Base-by-base conservation (phyloP, 2,797 vertebrate genomes). In the Nyctalus aviator region DNA sequence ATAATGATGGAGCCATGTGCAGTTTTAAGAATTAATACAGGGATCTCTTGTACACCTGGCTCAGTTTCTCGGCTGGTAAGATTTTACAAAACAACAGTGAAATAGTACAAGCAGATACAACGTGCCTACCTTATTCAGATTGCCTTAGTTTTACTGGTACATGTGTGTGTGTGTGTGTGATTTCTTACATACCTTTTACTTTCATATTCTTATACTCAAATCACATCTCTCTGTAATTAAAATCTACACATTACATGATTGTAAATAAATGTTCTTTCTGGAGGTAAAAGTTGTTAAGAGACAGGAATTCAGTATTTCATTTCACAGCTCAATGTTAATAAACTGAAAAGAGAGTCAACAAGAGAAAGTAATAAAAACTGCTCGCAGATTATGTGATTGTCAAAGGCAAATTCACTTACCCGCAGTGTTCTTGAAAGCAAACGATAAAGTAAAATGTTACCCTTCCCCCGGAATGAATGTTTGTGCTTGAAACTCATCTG, bases 381-480 rank as follows among this genome's bases (percentile, higher is more conserved):
- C 37, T 91, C 57, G 78, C 2, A 94, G 53, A 53, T 93, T 93
- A 84, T 30, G 64, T 88, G 83, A 78, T 86, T 59, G 68, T 95
- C 73, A 97, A 93, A 93, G 59, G 55, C 92, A 97, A 95, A 48
- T 21, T 27, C 69, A 88, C 96, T 95, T 93, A 91, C 94, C 87
- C 97, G 62, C 57, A 97, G 83, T 73, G 93, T 72, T 94, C 88
- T 98, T 93, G 62, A 71, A 97, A 97, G 73, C 48, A 93, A 98
- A 97, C 88, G 6, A 23, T 41, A 95, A 97, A 95, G 2, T 96
- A 92, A 90, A 79, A 94, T 71, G 87, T 97, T 93, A 94, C 3
- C 66, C 89, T 90, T 90, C 69, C 59, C 86, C 41, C 41, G 81
- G 71, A 94, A 96, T 96, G 79, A 95, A 94, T 68, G 30, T 82